Evolutionary conservation across 2,888 invertebrate species (phyloP).

Genomic region (Aporophyla lueneburgensis): DNA sequence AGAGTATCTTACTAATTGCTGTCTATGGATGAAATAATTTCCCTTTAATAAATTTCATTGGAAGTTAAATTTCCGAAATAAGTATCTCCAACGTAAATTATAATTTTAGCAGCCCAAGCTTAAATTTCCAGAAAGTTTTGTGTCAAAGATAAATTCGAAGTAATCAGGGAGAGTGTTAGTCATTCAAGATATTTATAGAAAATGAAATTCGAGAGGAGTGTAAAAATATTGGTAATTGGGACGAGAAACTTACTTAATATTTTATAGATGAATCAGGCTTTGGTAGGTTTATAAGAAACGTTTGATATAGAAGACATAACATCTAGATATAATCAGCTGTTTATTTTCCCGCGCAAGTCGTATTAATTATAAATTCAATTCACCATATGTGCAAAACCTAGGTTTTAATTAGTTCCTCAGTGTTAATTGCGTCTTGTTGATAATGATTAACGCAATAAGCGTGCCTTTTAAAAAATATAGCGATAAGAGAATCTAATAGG

Average conservation of each 20-base stretch:
- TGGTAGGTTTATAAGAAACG: not conserved
- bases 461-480: not conserved
- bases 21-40: slow-evolving; percentile 59
- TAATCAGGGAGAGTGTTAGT: slow-evolving; percentile 53
- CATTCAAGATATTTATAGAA: slow-evolving; percentile 44
- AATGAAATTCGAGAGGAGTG: slow-evolving; percentile 13
- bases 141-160: slow-evolving; percentile 55
- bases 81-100: slow-evolving; percentile 52
- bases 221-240: slow-evolving; percentile 26
- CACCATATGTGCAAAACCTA: slow-evolving; percentile 28
- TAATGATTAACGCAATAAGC: slow-evolving; percentile 10
- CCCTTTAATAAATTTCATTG: slow-evolving; percentile 62
- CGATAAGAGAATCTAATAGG: not conserved
- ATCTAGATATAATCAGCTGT: slow-evolving; percentile 19
- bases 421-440: slow-evolving; percentile 1
- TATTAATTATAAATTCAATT: slow-evolving; percentile 28
- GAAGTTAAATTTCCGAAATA: slow-evolving; percentile 58
- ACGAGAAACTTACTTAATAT: not conserved
- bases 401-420: slow-evolving; percentile 32
- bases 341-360: slow-evolving; percentile 13
- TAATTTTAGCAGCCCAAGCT: slow-evolving; percentile 47
- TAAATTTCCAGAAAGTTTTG: slow-evolving; percentile 55
- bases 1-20: slow-evolving; percentile 59
- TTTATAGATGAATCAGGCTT: not conserved
- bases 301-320: not conserved